Evolutionary conservation across 2,888 invertebrate genomes (phyloP).

Genomic region (Cephus rjabovi): DNA sequence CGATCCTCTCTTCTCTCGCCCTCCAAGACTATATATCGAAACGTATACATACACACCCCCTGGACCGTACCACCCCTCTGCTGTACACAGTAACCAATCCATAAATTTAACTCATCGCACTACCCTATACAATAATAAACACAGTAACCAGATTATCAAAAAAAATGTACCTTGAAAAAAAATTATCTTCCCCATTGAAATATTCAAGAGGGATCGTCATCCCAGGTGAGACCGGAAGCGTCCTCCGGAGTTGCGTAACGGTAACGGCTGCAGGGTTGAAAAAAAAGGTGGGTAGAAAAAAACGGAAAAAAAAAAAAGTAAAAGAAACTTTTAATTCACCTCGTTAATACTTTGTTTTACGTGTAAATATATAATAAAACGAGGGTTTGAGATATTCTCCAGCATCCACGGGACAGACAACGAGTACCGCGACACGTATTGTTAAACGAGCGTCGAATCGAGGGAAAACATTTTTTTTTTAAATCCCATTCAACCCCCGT

Average conservation of each 20-base stretch:
- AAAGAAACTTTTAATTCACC: constrained; percentile 19
- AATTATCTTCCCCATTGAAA: not conserved
- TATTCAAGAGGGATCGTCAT: not conserved
- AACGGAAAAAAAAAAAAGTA: not conserved
- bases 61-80: not conserved
- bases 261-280: not conserved
- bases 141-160: not conserved
- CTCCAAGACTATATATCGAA: not conserved
- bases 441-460: not conserved
- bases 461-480: not conserved
- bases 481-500: not conserved
- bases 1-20: not conserved
- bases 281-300: not conserved
- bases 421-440: not conserved
- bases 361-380: not conserved
- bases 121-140: not conserved
- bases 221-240: not conserved
- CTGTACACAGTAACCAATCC: not conserved
- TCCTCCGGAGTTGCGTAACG: not conserved
- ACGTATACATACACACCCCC: not conserved
- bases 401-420: not conserved
- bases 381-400: not conserved
- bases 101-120: not conserved
- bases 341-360: constrained; percentile 19
- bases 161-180: not conserved